Evolutionary conservation across 30 jellyfish, hydroid and myxozoan species (phyloP).

Genomic region (Pseudorhiza aurosa): DNA sequence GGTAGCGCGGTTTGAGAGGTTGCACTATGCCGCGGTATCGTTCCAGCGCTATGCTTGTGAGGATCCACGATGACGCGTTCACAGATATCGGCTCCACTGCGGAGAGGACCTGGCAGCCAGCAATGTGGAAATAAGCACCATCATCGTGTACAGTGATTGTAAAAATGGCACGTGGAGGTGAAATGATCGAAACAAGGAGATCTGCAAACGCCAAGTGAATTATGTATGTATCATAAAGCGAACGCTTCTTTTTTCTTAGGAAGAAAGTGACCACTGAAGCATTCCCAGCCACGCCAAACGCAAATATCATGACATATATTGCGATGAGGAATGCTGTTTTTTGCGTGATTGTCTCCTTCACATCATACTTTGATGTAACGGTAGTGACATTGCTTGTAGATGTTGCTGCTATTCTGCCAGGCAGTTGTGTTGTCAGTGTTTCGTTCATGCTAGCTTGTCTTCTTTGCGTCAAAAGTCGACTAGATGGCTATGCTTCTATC

Average conservation of each 20-base stretch:
- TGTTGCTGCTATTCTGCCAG: neutral
- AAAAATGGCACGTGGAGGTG: slow-evolving; percentile 48
- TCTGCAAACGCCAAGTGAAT: slow-evolving; percentile 62
- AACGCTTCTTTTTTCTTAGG: slow-evolving; percentile 19
- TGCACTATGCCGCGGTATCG: slow-evolving; percentile 72
- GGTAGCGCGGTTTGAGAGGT: slow-evolving; percentile 67
- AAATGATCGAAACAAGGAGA: slow-evolving; percentile 21
- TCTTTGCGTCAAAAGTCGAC: no score
- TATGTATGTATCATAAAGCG: slow-evolving; percentile 46
- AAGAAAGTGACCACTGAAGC: slow-evolving; percentile 28
- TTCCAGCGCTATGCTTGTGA: slow-evolving; percentile 72
- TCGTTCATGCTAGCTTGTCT: no score
- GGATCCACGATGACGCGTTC: slow-evolving; percentile 75
- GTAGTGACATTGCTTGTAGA: neutral
- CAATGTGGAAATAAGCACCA: neutral
- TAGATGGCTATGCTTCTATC: no score
- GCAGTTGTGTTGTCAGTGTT: neutral
- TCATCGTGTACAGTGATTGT: slow-evolving; percentile 13
- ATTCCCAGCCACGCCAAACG: slow-evolving; percentile 50
- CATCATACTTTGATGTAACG: neutral
- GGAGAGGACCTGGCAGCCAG: slow-evolving; percentile 46
- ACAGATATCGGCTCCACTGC: slow-evolving; percentile 69
- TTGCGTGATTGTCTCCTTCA: neutral
- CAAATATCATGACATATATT: slow-evolving; percentile 28
- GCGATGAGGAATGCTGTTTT: slow-evolving; percentile 20